Percentiles rank a stretch among this genome's conserved stretches.
phyloP scores from a whole-genome alignment of 2,797 vertebrate genomes.

The Avahi laniger region DNA sequence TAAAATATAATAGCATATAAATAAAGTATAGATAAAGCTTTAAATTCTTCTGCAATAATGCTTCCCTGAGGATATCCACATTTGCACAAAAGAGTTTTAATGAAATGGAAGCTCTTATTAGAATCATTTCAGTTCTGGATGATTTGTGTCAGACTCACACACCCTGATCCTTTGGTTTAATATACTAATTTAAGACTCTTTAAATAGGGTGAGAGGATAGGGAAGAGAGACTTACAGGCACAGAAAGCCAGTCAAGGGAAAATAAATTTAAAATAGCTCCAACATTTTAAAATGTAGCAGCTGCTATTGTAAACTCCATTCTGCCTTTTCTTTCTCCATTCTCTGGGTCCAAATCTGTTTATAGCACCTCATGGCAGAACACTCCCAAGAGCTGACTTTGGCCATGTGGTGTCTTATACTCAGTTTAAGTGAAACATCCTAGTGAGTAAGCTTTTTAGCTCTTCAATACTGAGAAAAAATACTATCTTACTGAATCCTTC shows the following conservation, averaged over 20 bases:
- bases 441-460: constrained; percentile 27
- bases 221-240: not conserved
- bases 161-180: not conserved
- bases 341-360: constrained; percentile 40
- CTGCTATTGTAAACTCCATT: constrained; percentile 44
- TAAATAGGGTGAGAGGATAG: not conserved
- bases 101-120: not conserved
- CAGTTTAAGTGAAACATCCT: constrained; percentile 43
- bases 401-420: constrained; percentile 16
- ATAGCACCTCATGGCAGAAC: constrained; percentile 1
- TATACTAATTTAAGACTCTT: not conserved
- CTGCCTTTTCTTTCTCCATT: constrained; percentile 19
- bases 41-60: not conserved
- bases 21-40: not conserved
- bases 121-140: not conserved
- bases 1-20: not conserved
- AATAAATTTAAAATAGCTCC: constrained; percentile 54
- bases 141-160: not conserved
- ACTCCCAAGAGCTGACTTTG: not conserved
- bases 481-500: not conserved
- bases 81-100: constrained; percentile 19
- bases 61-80: not conserved
- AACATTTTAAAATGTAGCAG: constrained; percentile 48
- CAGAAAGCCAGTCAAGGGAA: constrained; percentile 29
- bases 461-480: not conserved